Conservation (phyloP, 2,888 invertebrate genomes). For the Pilophorus perplexus region DNA sequence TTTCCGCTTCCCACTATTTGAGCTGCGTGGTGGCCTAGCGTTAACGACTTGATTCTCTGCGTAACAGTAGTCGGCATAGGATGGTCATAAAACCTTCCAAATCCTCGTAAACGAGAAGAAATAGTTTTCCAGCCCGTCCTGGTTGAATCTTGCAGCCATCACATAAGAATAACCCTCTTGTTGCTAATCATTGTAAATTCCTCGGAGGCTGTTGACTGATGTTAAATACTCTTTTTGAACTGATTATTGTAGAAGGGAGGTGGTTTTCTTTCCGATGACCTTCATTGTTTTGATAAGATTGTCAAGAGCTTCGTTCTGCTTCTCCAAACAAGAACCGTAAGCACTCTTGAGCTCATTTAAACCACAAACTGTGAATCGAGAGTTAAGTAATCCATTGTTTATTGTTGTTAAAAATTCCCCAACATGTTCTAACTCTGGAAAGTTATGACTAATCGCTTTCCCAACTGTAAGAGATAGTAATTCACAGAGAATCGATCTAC, state of each 20-base stretch:
- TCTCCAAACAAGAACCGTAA: background rate
- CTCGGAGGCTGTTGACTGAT: background rate
- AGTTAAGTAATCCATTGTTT: background rate
- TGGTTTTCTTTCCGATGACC: background rate
- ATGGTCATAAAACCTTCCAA: too few relatives aligned
- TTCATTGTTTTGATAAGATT: background rate
- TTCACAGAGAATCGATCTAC: background rate
- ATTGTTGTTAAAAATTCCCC: too few relatives aligned
- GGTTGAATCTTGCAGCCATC: background rate
- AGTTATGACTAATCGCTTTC: background rate
- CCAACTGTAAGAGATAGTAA: too few relatives aligned
- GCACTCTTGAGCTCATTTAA: background rate
- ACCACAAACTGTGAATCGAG: background rate
- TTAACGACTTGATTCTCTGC: background rate
- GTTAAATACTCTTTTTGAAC: background rate
- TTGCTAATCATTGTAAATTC: background rate
- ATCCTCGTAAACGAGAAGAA: background rate
- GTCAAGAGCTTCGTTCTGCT: background rate
- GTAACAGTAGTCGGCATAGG: background rate
- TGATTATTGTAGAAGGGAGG: background rate
- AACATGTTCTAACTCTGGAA: background rate
- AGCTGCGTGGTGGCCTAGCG: background rate
- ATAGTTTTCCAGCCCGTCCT: background rate
- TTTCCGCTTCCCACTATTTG: background rate
- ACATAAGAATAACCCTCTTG: background rate